Percentiles rank a stretch among this genome's conserved stretches.
Conservation (phyloP, 53 echinoderm and acorn worm species). For the Astropecten irregularis region DNA sequence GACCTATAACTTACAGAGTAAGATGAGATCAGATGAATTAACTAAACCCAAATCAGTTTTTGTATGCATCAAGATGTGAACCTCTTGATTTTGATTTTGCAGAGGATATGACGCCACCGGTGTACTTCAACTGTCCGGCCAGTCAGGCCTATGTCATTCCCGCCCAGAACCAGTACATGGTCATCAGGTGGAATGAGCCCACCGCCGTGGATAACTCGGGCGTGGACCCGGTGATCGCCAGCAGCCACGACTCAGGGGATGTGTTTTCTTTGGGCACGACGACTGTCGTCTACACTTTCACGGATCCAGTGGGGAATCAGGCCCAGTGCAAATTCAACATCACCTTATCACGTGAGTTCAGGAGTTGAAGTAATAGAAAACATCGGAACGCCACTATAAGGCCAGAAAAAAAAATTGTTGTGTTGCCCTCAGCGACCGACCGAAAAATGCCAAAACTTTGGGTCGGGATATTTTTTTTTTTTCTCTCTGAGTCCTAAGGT, state of each 20-base stretch:
- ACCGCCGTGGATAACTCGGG: slow-evolving; percentile 74
- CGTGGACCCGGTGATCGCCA: not conserved
- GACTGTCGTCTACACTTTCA: slow-evolving; percentile 61
- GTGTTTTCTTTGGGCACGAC: slow-evolving; percentile 57
- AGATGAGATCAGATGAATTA: too few species aligned
- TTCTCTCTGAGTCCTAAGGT: too few species aligned
- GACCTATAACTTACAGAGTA: too few species aligned
- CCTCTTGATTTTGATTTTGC: too few species aligned
- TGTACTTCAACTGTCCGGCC: slow-evolving; percentile 64
- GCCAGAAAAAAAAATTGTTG: too few species aligned
- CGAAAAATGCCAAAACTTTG: too few species aligned
- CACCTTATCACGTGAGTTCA: slow-evolving; percentile 56
- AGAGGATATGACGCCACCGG: slow-evolving; percentile 58
- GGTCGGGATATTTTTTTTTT: too few species aligned
- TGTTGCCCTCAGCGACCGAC: too few species aligned
- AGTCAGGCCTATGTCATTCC: slow-evolving; percentile 61
- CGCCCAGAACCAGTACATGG: slow-evolving; percentile 32
- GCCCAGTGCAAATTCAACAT: slow-evolving; percentile 66
- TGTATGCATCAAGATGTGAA: too few species aligned
- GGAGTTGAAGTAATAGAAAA: too few species aligned
- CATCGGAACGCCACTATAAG: too few species aligned
- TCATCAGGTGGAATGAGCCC: slow-evolving; percentile 66
- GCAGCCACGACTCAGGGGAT: slow-evolving; percentile 55
- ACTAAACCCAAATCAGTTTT: too few species aligned
- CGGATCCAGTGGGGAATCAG: slow-evolving; percentile 46